Base-by-base conservation (phyloP, 2,797 vertebrate species). In the Eremophila alpestris region DNA sequence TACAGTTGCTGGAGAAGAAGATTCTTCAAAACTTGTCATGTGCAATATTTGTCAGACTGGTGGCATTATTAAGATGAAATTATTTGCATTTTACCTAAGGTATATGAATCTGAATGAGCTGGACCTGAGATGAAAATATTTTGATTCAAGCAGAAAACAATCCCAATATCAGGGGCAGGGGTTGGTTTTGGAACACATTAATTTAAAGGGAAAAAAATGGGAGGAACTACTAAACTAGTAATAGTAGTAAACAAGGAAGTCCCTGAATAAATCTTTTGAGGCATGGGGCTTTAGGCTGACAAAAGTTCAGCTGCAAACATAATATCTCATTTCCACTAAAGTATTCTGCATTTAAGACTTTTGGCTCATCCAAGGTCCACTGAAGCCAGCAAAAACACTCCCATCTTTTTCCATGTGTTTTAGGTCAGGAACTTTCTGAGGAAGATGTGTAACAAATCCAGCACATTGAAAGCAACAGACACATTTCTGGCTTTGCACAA, bases 371-470 rank as follows among this genome's bases (percentile, higher is more conserved):
- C 80, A 67, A 58, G 30, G 30, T 51, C 52, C 56, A 70, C 21
- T 29, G 34, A 93, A 96, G 95, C 95, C 95, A 97, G 95, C 20
- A 96, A 94, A 97, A 97, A 96, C 94, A 96, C 67, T 89, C 78
- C 86, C 46, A 77, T 60, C 77, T 77, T 94, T 96, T 96, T 82
- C 93, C 91, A 74, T 41, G 52, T 81, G 43, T 89, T 94, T 90
- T 49, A 87, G 95, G 90, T 95, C 93, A 95, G 94, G 90, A 94
- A 88, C 80, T 91, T 94, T 93, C 83, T 87, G 91, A 79, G 83
- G 87, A 94, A 92, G 86, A 14, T 29, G 34, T 83, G 8, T 71
- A 83, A 91, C 71, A 80, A 67, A 79, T 58, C 69, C 52, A 90
- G 55, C 55, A 36, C 40, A 63, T 36, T 0, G 4, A 88, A 81